Conservation (phyloP, 2,888 invertebrate genomes). For the Chrysopilus asiliformis region DNA sequence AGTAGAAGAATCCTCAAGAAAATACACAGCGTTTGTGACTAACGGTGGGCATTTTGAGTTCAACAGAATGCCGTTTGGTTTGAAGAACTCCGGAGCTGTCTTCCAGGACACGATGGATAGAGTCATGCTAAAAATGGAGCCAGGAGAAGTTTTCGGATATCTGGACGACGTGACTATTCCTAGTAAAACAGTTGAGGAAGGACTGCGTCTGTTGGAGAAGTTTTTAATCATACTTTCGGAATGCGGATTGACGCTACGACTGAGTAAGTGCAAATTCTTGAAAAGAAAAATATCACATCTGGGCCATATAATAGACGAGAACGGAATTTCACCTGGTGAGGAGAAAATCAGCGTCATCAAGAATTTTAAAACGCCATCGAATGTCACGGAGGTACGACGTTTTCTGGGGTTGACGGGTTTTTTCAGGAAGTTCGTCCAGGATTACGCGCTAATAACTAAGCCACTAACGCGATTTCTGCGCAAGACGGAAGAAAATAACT, state of each 20-base stretch:
- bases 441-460: constrained; percentile 2
- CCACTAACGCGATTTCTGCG: constrained; percentile 8
- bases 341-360: constrained; percentile 1
- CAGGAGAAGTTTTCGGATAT: constrained; percentile 8
- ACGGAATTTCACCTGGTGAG: constrained; percentile 12
- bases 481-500: constrained; percentile 6
- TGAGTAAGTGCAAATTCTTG: constrained; percentile 15
- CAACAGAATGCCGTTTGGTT: constrained; percentile 7
- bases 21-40: constrained; percentile 12
- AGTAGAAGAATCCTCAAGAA: constrained; percentile 10
- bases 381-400: not conserved
- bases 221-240: constrained; percentile 11
- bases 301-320: constrained; percentile 12
- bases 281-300: constrained; percentile 11
- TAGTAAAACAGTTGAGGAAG: constrained; percentile 8
- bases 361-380: not conserved
- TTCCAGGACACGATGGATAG: constrained; percentile 1
- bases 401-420: constrained; percentile 3
- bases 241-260: constrained; percentile 11
- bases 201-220: constrained; percentile 5
- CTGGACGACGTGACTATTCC: constrained; percentile 14
- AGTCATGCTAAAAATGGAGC: not conserved
- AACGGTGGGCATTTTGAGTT: constrained; percentile 5
- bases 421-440: constrained; percentile 5
- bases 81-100: too few species aligned